Base-by-base conservation (phyloP, 2,797 vertebrate genomes). In the Hipposideros larvatus region DNA sequence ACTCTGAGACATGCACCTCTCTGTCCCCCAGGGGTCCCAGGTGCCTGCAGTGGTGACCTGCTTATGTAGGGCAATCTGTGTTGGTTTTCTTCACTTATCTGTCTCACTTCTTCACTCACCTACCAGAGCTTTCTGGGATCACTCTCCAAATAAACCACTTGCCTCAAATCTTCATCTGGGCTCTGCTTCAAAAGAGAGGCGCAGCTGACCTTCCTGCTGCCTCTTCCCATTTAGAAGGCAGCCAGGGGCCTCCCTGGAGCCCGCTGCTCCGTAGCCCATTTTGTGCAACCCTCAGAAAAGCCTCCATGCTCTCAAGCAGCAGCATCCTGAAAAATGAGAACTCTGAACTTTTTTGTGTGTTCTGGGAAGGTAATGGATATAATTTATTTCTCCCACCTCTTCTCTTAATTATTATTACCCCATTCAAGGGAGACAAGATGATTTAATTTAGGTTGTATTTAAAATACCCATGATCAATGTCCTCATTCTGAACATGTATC, bases 401-500 rank as follows among this genome's bases (percentile, higher is more conserved):
- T 90, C 90, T 89, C 95, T 97, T 97, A 87, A 94, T 80, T 84
- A 87, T 94, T 83, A 91, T 74, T 53, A 71, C 93, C 90, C 78
- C 88, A 73, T 94, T 97, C 92, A 84, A 89, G 83, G 82, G 92
- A 96, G 92, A 90, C 94, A 63, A 91, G 94, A 93, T 89, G 83
- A 92, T 90, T 97, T 96, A 65, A 95, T 91, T 83, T 10, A 10
- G n/a, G 46, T 65, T 78, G 34, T 82, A 84, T 96, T 96, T 97
- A 97, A 83, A 6, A 43, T 73, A 74, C 96, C 95, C 87, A 48
- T 92, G 93, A 98, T 91, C 71, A 79, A 92, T 9, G 3, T 94
- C 84, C 96, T 98, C 98, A 83, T 98, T 98, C 98, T 97, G 91
- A 90, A 96, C 86, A 66, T 51, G 84, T 84, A 63, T 87, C 68